Conservation (phyloP, 2,888 invertebrate genomes). For the Amiota communis region DNA sequence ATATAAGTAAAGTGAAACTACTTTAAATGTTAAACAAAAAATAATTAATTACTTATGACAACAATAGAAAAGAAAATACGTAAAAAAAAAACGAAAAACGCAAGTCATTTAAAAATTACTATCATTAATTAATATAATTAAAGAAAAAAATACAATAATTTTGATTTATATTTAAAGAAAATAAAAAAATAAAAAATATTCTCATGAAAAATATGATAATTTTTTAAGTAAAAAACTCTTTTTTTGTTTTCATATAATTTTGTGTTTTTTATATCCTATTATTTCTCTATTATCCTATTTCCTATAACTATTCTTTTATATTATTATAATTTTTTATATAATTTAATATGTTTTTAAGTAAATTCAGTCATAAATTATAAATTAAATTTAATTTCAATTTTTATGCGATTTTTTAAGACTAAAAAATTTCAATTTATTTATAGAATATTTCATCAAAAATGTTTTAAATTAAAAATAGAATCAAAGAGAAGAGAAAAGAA, state of each 20-base stretch:
- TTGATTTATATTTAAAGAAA: not conserved
- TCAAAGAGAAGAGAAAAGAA: no score
- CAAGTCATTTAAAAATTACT: not conserved
- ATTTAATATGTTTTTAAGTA: slow-evolving; percentile 51
- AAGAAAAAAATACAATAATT: not conserved
- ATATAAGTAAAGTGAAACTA: not conserved
- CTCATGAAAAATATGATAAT: not conserved
- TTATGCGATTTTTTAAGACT: slow-evolving; percentile 58
- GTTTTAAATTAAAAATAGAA: no score
- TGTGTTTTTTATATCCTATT: not conserved
- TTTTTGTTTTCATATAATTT: not conserved
- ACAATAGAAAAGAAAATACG: no score
- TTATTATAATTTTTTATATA: slow-evolving; percentile 50
- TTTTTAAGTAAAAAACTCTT: no score
- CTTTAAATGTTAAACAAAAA: not conserved
- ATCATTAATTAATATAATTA: not conserved
- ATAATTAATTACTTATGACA: no score
- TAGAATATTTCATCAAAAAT: no score
- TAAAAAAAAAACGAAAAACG: no score
- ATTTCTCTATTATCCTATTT: no score
- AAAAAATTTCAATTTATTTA: slow-evolving; percentile 34
- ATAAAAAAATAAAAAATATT: not conserved
- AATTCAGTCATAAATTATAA: slow-evolving; percentile 13
- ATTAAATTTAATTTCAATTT: slow-evolving; percentile 9
- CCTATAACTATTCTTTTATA: no score